Percentiles rank a stretch among this genome's conserved stretches.
These are phyloP conservation scores for Gadopsis marmoratus DNA, from an alignment of 2,797 vertebrate genomes.

Conservation along the genomic window DNA sequence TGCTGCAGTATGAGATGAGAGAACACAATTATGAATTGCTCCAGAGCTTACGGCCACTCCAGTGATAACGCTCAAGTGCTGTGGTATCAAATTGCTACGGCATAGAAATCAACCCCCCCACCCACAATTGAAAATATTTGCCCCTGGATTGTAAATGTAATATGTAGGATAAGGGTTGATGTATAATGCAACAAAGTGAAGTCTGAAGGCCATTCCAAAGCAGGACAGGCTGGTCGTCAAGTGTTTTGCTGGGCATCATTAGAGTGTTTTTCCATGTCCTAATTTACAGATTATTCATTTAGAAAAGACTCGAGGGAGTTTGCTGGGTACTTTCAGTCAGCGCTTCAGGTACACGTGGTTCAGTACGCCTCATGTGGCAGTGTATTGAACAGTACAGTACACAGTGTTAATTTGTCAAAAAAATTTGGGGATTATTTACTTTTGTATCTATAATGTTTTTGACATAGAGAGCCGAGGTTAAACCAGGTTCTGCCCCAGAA, in stretches of 20 bases:
- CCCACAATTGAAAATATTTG: slow-evolving; percentile 81
- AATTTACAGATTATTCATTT: slow-evolving; percentile 75
- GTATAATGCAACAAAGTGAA: slow-evolving; percentile 83
- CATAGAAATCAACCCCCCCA: slow-evolving; percentile 61
- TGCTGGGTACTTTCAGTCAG: slow-evolving; percentile 47
- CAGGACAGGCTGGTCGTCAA: slow-evolving; percentile 73
- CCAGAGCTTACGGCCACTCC: slow-evolving; percentile 77
- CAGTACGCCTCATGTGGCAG: slow-evolving; percentile 3
- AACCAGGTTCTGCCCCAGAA: background rate
- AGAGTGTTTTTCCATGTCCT: slow-evolving; percentile 71
- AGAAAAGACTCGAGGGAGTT: slow-evolving; percentile 60
- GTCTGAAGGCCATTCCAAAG: slow-evolving; percentile 75
- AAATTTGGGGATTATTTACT: background rate
- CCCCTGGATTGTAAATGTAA: slow-evolving; percentile 79
- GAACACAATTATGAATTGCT: slow-evolving; percentile 83
- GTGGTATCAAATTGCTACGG: slow-evolving; percentile 73
- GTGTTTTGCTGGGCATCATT: slow-evolving; percentile 77
- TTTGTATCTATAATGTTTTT: background rate
- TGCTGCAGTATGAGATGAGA: slow-evolving; percentile 82
- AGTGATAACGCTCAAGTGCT: slow-evolving; percentile 77
- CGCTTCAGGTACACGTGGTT: slow-evolving; percentile 51
- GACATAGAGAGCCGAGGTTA: background rate
- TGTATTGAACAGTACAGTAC: slow-evolving; percentile 4
- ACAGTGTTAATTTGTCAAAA: background rate
- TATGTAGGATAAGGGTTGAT: slow-evolving; percentile 76